Percentiles rank a stretch among this genome's conserved stretches.
These are phyloP conservation scores for Callinectes sapidus DNA, from an alignment of 2,888 invertebrate genomes.

Conservation along the genomic window DNA sequence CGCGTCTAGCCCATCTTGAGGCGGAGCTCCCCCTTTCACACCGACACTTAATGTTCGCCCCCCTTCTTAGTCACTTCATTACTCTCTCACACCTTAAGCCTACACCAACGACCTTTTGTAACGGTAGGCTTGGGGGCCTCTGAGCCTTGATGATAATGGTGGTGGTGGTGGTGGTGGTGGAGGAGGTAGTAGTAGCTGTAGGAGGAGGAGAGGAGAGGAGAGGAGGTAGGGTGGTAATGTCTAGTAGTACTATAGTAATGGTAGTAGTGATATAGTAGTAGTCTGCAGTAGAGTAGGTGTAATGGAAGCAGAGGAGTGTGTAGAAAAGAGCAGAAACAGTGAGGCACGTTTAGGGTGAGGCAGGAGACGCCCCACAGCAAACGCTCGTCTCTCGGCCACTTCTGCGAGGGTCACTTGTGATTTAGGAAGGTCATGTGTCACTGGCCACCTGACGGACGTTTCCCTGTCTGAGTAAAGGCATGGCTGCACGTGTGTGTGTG, in stretches of 20 bases:
- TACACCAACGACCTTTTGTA: background rate
- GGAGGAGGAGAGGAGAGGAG: too few relatives aligned
- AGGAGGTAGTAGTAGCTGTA: too few relatives aligned
- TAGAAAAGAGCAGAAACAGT: background rate
- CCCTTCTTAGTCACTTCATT: background rate
- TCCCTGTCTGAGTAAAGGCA: background rate
- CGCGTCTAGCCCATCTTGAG: background rate
- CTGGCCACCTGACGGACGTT: background rate
- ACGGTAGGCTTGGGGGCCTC: background rate
- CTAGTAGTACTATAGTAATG: background rate
- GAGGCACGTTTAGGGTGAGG: background rate
- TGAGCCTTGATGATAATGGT: background rate
- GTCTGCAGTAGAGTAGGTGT: background rate
- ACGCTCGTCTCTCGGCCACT: background rate
- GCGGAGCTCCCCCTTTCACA: background rate
- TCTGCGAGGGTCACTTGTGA: background rate
- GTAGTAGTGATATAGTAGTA: background rate
- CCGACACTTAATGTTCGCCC: background rate
- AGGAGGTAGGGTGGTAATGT: background rate
- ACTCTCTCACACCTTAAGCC: background rate
- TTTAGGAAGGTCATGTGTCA: background rate
- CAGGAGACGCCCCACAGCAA: background rate
- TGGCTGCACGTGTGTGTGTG: background rate
- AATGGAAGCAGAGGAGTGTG: background rate
- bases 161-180: background rate